phyloP scores from a whole-genome alignment of 1,140 invertebrate species.

The Hyposmocoma kahamanoa region DNA sequence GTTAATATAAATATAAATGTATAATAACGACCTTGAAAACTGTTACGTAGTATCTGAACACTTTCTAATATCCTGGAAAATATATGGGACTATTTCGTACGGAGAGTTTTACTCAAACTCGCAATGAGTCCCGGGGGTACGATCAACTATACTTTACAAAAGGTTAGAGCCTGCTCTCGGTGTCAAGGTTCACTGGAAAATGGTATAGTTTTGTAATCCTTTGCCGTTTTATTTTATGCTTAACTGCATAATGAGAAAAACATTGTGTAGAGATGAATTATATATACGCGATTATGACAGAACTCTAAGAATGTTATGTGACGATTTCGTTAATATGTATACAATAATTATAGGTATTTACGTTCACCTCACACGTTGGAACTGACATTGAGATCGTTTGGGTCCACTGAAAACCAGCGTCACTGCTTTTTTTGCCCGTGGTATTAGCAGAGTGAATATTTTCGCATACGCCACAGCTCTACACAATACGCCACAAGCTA shows the following conservation, averaged over 20 bases:
- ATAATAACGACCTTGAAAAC: too few relatives aligned
- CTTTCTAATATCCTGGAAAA: too few relatives aligned
- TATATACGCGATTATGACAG: background rate
- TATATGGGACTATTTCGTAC: too few relatives aligned
- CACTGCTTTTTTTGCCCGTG: too few relatives aligned
- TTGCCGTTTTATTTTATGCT: background rate
- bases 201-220: slow-evolving; percentile 14
- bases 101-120: slow-evolving; percentile 16
- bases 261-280: background rate
- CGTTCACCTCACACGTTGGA: too few relatives aligned
- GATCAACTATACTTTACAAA: slow-evolving; percentile 35
- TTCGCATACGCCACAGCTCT: too few relatives aligned
- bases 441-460: too few relatives aligned
- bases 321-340: background rate
- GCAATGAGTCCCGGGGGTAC: slow-evolving; percentile 31
- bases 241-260: background rate
- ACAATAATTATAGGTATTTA: background rate
- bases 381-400: too few relatives aligned
- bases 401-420: too few relatives aligned
- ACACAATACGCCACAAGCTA: too few relatives aligned
- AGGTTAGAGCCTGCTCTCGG: slow-evolving; percentile 24
- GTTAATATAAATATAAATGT: too few relatives aligned
- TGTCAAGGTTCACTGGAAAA: slow-evolving; percentile 31
- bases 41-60: too few relatives aligned
- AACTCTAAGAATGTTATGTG: background rate